Conservation (phyloP, 2,888 invertebrate species). For the Plutella xylostella region DNA sequence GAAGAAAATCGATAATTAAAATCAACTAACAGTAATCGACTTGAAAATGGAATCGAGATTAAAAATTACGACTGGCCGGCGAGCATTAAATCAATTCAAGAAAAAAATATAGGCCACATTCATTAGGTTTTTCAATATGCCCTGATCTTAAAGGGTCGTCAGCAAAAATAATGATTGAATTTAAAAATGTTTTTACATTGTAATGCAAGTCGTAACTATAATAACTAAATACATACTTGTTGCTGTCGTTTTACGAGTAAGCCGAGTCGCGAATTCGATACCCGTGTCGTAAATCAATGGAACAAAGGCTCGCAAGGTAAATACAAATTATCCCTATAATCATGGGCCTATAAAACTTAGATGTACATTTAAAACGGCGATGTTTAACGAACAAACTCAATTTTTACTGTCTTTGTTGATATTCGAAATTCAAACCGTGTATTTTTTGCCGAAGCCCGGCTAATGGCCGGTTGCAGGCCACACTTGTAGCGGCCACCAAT, state of each 20-base stretch:
- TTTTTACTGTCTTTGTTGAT: no score
- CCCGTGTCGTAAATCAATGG: slow-evolving; percentile 53
- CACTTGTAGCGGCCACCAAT: slow-evolving; percentile 2
- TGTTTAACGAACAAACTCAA: no score
- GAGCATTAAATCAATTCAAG: background rate
- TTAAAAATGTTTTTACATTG: background rate
- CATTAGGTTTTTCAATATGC: no score
- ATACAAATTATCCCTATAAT: slow-evolving; percentile 65
- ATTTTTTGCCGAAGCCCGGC: no score
- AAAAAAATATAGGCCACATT: background rate
- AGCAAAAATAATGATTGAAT: no score
- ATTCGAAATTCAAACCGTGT: no score
- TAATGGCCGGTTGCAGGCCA: no score
- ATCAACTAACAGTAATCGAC: slow-evolving; percentile 55
- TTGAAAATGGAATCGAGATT: slow-evolving; percentile 53
- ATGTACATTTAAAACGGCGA: no score
- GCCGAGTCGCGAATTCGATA: slow-evolving; percentile 26
- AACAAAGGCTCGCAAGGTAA: slow-evolving; percentile 63
- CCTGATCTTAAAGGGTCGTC: no score
- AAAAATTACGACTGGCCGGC: background rate
- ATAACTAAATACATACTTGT: slow-evolving; percentile 27
- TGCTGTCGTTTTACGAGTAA: background rate
- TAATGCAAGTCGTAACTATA: slow-evolving; percentile 17
- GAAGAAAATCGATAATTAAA: slow-evolving; percentile 61
- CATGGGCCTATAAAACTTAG: slow-evolving; percentile 29